Evolutionary conservation across 2,797 vertebrate species (phyloP).

Genomic region (Enteromius paludinosus): DNA sequence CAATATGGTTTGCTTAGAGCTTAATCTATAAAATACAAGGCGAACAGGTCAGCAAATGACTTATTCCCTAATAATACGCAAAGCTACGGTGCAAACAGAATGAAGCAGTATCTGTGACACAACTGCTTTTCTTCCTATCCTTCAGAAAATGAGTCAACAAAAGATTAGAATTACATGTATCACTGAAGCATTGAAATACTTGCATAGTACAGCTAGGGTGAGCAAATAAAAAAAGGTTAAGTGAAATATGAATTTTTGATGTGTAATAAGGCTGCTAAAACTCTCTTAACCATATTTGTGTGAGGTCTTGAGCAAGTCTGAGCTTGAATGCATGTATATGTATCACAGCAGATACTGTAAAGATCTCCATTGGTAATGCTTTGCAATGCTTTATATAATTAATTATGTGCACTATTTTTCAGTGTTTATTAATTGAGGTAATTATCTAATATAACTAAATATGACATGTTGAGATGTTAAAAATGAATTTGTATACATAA

Average conservation of each 20-base stretch:
- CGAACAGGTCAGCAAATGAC: constrained; percentile 1
- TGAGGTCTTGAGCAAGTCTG: background rate
- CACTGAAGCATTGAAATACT: constrained; percentile 1
- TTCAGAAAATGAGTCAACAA: background rate
- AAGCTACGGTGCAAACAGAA: constrained; percentile 14
- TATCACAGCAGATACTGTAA: background rate
- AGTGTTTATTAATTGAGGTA: background rate
- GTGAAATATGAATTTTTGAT: background rate
- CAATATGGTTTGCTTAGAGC: background rate
- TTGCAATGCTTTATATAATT: background rate
- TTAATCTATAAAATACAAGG: background rate
- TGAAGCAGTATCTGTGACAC: constrained; percentile 6
- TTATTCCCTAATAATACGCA: constrained; percentile 1
- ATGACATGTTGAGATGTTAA: background rate
- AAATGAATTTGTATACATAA: background rate
- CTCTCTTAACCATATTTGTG: background rate
- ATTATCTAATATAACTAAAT: background rate
- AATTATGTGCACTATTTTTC: background rate
- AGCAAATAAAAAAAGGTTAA: background rate
- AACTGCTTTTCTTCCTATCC: background rate
- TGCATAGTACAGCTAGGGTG: background rate
- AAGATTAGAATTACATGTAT: background rate
- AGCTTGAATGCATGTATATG: background rate
- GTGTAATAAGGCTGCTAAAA: background rate
- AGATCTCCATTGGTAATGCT: background rate